Percentiles rank a stretch among this genome's conserved stretches.
These are phyloP conservation scores for Protophormia terraenovae DNA, from an alignment of 2,888 invertebrate genomes.

Conservation along the genomic window DNA sequence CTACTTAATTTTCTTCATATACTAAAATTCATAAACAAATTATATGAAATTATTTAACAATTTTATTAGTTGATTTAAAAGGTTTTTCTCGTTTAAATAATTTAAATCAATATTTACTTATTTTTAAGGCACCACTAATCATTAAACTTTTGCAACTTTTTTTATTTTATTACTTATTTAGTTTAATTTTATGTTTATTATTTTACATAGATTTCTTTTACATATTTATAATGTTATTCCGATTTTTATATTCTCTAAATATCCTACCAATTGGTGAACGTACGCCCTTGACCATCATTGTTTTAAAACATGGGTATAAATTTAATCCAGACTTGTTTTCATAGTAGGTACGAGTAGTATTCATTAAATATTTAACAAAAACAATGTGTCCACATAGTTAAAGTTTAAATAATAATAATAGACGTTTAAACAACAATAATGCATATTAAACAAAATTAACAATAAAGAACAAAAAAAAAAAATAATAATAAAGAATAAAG, in stretches of 20 bases:
- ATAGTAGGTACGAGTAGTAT: neutral
- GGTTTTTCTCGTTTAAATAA: no score
- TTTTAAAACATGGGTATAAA: conserved; percentile 4
- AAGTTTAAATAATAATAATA: conserved; percentile 26
- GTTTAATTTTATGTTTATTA: neutral
- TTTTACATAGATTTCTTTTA: neutral
- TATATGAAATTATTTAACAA: neutral
- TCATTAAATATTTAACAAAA: conserved; percentile 16
- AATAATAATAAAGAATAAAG: neutral
- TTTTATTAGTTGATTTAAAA: neutral
- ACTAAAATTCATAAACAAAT: neutral
- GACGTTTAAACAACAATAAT: conserved; percentile 40
- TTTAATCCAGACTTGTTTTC: conserved; percentile 40
- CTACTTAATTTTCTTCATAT: no score
- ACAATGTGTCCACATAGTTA: neutral
- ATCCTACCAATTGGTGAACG: conserved; percentile 32
- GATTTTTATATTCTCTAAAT: neutral
- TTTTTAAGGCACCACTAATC: neutral
- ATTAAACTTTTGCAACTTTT: neutral
- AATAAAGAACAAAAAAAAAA: neutral
- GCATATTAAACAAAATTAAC: conserved; percentile 14
- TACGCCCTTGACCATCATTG: conserved; percentile 49
- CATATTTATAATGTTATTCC: neutral
- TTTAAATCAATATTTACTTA: no score
- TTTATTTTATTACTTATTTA: neutral